Percentiles rank a stretch among this genome's conserved stretches.
These are phyloP conservation scores for Limnephilus lunatus DNA, from an alignment of 2,888 invertebrate genomes.

Conservation along the genomic window DNA sequence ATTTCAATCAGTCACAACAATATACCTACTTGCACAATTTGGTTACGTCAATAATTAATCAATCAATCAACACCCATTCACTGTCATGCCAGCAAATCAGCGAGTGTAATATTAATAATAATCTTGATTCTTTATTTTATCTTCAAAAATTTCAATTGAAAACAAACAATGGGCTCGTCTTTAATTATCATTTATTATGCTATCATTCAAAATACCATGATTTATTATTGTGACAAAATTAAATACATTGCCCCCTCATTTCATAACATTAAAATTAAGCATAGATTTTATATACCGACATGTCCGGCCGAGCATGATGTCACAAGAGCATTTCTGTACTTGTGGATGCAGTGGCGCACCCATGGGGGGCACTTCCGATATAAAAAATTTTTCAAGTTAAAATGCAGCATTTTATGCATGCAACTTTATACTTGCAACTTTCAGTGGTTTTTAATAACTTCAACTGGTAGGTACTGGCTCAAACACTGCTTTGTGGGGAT, in stretches of 20 bases:
- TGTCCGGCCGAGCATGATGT: too few species aligned
- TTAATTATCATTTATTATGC: background rate
- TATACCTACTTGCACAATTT: background rate
- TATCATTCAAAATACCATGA: background rate
- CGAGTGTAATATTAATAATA: background rate
- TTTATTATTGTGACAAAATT: background rate
- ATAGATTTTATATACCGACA: background rate
- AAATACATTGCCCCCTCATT: background rate
- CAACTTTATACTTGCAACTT: too few species aligned
- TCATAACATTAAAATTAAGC: background rate
- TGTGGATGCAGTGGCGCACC: too few species aligned
- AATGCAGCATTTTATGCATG: too few species aligned
- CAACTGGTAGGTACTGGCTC: too few species aligned
- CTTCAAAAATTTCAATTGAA: background rate
- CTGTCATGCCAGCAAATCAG: background rate
- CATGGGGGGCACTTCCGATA: too few species aligned
- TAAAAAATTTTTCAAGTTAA: too few species aligned
- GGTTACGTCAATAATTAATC: background rate
- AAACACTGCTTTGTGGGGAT: too few species aligned
- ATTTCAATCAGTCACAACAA: background rate
- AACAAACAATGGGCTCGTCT: background rate
- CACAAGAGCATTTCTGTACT: too few species aligned
- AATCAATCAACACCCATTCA: background rate
- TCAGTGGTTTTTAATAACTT: too few species aligned
- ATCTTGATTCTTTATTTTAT: background rate